These are phyloP conservation scores for Paralinhomoeus sp. DNA, from an alignment of 2,888 invertebrate genomes.

Conservation along the genomic window DNA sequence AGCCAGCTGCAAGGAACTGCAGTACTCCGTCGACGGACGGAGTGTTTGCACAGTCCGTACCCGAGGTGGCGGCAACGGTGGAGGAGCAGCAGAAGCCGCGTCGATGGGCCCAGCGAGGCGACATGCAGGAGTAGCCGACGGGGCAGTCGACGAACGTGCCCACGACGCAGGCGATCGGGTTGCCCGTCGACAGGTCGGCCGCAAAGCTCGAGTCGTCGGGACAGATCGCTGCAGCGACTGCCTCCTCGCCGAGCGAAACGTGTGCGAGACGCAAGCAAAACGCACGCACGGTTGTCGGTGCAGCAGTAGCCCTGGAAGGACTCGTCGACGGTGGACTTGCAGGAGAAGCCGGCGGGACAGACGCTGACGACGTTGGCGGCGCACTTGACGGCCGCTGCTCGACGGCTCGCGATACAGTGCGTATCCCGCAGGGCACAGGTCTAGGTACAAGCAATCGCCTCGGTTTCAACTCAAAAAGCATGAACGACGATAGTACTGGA, in stretches of 20 bases:
- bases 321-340: background rate
- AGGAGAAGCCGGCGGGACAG: constrained; percentile 3
- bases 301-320: constrained; percentile 4
- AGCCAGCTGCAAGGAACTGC: constrained; percentile 7
- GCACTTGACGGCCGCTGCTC: constrained; percentile 8
- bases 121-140: constrained; percentile 21
- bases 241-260: background rate
- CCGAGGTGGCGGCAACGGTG: background rate
- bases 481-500: too few species aligned
- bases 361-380: background rate
- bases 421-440: constrained; percentile 17
- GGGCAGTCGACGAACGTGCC: constrained; percentile 10
- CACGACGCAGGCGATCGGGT: constrained; percentile 18
- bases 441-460: too few species aligned
- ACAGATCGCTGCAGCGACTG: background rate
- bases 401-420: constrained; percentile 14
- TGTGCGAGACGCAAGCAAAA: background rate
- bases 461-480: too few species aligned
- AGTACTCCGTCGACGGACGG: background rate
- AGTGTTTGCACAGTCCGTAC: background rate
- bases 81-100: background rate
- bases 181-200: constrained; percentile 9
- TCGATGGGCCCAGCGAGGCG: constrained; percentile 5
- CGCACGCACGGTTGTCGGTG: constrained; percentile 9
- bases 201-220: background rate